Evolutionary conservation across 2,888 invertebrate genomes (phyloP).

Genomic region (Lepidochitona cinerea): DNA sequence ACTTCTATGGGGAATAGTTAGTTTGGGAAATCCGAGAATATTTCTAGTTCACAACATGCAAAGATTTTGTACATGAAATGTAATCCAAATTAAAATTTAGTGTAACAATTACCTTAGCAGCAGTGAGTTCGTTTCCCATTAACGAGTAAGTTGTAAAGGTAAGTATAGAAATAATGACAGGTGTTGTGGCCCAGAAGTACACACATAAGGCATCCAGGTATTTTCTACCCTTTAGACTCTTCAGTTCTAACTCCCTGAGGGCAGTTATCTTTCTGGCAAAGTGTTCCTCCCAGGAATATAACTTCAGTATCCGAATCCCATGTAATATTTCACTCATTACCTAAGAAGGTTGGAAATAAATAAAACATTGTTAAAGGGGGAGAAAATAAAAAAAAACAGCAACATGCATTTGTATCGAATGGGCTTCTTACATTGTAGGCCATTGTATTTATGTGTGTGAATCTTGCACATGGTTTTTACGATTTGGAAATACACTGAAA

Average conservation of each 20-base stretch:
- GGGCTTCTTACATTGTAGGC: too few species aligned
- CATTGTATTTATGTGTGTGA: too few species aligned
- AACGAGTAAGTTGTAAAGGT: constrained; percentile 72
- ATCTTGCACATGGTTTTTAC: too few species aligned
- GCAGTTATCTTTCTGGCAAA: constrained; percentile 79
- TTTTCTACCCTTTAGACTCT: constrained; percentile 87
- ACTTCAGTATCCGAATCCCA: constrained; percentile 91
- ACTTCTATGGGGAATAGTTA: too few species aligned
- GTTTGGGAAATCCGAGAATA: too few species aligned
- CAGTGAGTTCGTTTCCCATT: constrained; percentile 82
- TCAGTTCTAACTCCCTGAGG: constrained; percentile 77
- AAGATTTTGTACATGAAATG: too few species aligned
- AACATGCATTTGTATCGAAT: too few species aligned
- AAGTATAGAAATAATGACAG: constrained; percentile 77
- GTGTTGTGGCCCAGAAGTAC: constrained; percentile 98
- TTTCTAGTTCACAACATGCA: too few species aligned
- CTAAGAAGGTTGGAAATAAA: too few species aligned
- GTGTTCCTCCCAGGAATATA: constrained; percentile 93
- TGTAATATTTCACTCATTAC: constrained; percentile 88
- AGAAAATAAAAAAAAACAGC: too few species aligned
- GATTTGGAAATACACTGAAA: too few species aligned
- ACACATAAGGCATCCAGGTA: constrained; percentile 98
- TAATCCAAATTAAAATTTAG: background rate
- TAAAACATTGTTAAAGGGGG: too few species aligned
- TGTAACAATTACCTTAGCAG: constrained; percentile 80